Percentiles rank a stretch among this genome's conserved stretches.
Conservation (phyloP, 2,113 vertebrate genomes). For the Pampusana beccarii region DNA sequence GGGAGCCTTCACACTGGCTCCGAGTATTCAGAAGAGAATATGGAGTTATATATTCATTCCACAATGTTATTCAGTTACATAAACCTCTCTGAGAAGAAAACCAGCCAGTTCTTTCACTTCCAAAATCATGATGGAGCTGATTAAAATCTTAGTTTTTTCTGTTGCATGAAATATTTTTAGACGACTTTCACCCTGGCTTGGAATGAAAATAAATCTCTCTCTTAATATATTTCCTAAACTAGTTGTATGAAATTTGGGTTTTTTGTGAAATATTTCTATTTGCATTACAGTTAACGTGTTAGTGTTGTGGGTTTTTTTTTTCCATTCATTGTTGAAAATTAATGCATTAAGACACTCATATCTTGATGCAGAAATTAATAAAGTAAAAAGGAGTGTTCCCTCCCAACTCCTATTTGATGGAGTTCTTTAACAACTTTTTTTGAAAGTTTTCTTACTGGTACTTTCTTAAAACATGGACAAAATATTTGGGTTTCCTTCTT, state of each 20-base stretch:
- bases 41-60: not conserved
- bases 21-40: not conserved
- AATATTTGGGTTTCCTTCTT: not conserved
- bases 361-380: not conserved
- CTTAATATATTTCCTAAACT: not conserved
- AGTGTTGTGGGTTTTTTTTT: no score
- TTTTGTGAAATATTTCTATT: not conserved
- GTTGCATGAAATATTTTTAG: not conserved
- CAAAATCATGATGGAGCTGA: not conserved
- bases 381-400: not conserved
- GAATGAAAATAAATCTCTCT: not conserved
- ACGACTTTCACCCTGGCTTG: not conserved
- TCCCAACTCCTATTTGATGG: not conserved
- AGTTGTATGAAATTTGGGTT: rapidly evolving
- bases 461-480: not conserved
- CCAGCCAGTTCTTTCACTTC: rapidly evolving
- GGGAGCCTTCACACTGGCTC: not conserved
- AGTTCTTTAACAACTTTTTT: not conserved
- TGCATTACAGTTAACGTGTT: not conserved
- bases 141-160: not conserved
- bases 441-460: not conserved
- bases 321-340: not conserved
- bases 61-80: not conserved
- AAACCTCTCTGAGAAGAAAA: not conserved
- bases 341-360: rapidly evolving